Base-by-base conservation (phyloP, 2,797 vertebrate genomes). In the Enteromius anoplus region DNA sequence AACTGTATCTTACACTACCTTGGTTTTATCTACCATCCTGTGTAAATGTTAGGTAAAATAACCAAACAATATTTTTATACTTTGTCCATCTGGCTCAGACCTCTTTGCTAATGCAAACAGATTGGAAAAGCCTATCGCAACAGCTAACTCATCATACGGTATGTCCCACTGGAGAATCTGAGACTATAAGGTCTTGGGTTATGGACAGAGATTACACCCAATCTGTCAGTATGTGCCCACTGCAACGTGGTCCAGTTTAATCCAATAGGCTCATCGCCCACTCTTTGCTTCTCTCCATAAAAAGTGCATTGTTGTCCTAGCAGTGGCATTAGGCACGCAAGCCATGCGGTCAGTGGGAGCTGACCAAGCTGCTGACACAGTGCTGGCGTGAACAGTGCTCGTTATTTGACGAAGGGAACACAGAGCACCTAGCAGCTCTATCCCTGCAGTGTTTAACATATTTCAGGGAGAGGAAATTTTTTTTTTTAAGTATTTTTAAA, bases 121-220 rank as follows among this genome's bases (percentile, higher is more conserved):
- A 58, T 70, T 45, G 64, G 15, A 34, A 47, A 83, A 71, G 0
- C 37, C 5, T 6, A 37, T 49, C 23, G 40, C 8, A 81, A 15
- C 80, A 11, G 12, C 45, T 82, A 51, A 65, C 69, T 86, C 84
- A 78, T 88, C 87, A 90, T 91, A 88, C 85, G 69, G 53, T 47
- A 83, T 75, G 51, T 88, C 89, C 58, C 81, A 89, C 86, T 88
- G 82, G 85, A 37, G 72, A 90, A 88, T 87, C 88, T 82, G 19
- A 69, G 81, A 81, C 87, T 81, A 76, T 89, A 84, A 82, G 85
- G 81, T 37, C 49, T 86, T 86, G 4, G 83, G 88, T 87, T 89
- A 84, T 83, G 60, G 82, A 89, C 62, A 69, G 87, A 90, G 92
- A 93, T 93, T 92, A 93, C 83, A 85, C 75, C 72, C 89, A 92